Conservation (phyloP, 2,113 vertebrate genomes). For the Saimiri boliviensis region DNA sequence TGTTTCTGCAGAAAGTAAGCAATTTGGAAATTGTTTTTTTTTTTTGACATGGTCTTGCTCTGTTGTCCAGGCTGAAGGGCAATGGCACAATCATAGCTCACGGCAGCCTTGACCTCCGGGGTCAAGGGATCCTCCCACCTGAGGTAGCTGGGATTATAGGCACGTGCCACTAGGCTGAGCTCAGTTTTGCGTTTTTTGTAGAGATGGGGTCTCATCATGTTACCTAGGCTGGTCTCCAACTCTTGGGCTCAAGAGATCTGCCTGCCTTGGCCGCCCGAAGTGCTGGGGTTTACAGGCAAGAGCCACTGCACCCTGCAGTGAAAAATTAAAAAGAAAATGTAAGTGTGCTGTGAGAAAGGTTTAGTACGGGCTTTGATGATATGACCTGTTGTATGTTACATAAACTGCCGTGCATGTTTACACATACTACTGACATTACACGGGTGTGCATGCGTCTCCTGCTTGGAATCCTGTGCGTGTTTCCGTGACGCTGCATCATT, state of each 20-base stretch:
- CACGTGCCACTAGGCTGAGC: not conserved
- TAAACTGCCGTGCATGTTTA: not conserved
- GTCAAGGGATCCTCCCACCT: not conserved
- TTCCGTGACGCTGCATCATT: fast-evolving
- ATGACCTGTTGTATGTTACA: no score
- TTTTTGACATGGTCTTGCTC: not conserved
- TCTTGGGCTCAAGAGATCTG: not conserved
- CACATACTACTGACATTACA: not conserved
- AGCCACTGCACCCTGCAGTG: no score
- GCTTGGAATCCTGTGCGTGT: no score
- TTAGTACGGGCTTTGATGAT: not conserved
- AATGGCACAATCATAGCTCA: not conserved
- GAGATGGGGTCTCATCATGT: not conserved
- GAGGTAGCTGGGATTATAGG: not conserved
- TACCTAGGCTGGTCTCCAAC: not conserved
- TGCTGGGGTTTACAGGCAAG: not conserved
- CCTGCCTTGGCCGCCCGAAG: fast-evolving
- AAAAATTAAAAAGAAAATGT: no score
- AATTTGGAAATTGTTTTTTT: not conserved
- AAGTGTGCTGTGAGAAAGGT: not conserved
- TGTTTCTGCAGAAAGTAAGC: not conserved
- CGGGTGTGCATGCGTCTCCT: fast-evolving
- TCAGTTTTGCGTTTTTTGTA: not conserved
- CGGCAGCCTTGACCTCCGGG: not conserved
- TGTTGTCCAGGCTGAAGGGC: not conserved